Evolutionary conservation across 92 coral and sea anemone genomes (phyloP).

Genomic region (Porites lobata): DNA sequence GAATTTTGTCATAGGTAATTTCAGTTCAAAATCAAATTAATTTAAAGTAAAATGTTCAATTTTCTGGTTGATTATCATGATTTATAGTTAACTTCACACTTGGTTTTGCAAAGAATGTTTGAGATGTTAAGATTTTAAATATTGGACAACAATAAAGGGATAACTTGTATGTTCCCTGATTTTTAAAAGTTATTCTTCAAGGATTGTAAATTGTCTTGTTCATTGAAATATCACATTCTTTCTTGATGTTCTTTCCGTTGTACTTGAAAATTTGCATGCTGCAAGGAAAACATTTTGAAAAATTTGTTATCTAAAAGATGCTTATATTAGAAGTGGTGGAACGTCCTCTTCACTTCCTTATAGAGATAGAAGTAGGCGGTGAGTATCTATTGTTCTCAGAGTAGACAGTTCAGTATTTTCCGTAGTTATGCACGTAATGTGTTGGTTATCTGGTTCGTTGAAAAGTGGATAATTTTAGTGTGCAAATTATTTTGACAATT

Average conservation of each 20-base stretch:
- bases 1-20: conserved; percentile 7
- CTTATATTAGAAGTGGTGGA: conserved; percentile 42
- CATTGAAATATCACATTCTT: background rate
- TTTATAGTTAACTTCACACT: background rate
- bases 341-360: conserved; percentile 41
- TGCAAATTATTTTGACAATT: conserved; percentile 3
- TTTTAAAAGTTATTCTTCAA: background rate
- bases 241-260: background rate
- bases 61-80: background rate
- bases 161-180: background rate
- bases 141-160: conserved; percentile 22
- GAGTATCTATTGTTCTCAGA: conserved; percentile 10
- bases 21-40: background rate
- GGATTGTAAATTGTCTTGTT: background rate
- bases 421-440: background rate
- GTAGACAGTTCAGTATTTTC: background rate
- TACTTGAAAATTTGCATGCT: background rate
- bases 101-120: background rate
- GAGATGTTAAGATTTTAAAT: conserved; percentile 41
- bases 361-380: conserved; percentile 54
- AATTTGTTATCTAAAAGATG: conserved; percentile 11
- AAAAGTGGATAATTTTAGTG: background rate
- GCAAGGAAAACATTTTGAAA: background rate
- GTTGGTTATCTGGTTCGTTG: background rate
- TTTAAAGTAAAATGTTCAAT: background rate